Percentiles rank a stretch among this genome's conserved stretches.
These are phyloP conservation scores for Ormyrus rosae DNA, from an alignment of 2,888 invertebrate species.

Conservation along the genomic window DNA sequence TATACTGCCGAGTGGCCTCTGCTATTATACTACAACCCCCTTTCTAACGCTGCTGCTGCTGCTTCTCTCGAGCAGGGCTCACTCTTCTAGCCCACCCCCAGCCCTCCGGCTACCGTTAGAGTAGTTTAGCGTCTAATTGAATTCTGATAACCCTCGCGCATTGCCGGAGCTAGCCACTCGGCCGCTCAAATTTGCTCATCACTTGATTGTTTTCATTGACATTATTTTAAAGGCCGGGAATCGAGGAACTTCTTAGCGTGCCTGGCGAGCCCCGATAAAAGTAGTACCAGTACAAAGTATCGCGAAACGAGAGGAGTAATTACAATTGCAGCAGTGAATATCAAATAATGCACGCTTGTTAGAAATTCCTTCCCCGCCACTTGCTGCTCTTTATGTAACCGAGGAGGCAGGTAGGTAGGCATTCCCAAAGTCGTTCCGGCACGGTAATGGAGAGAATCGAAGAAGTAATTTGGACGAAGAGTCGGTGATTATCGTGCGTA, in stretches of 20 bases:
- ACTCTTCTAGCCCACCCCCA: neutral
- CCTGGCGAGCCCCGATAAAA: too few relatives aligned
- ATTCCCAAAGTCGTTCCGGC: slow-evolving; percentile 57
- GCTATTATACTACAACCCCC: neutral
- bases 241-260: neutral
- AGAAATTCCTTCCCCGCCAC: slow-evolving; percentile 27
- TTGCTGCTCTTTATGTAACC: neutral
- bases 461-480: slow-evolving; percentile 60
- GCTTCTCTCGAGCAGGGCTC: neutral
- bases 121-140: slow-evolving; percentile 56
- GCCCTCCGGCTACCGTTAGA: slow-evolving; percentile 24
- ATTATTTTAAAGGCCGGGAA: too few relatives aligned
- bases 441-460: slow-evolving; percentile 59
- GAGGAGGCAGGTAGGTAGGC: slow-evolving; percentile 10
- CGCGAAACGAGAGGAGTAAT: slow-evolving; percentile 32
- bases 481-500: slow-evolving; percentile 60
- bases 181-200: slow-evolving; percentile 43
- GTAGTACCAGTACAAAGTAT: slow-evolving; percentile 1
- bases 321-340: slow-evolving; percentile 46
- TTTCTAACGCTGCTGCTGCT: neutral
- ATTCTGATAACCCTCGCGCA: slow-evolving; percentile 55
- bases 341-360: slow-evolving; percentile 50
- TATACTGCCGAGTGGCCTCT: slow-evolving; percentile 19
- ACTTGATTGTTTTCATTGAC: too few relatives aligned
- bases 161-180: slow-evolving; percentile 11